phyloP scores from a whole-genome alignment of 2,113 vertebrate species.

The Porphyrio hochstetteri region DNA sequence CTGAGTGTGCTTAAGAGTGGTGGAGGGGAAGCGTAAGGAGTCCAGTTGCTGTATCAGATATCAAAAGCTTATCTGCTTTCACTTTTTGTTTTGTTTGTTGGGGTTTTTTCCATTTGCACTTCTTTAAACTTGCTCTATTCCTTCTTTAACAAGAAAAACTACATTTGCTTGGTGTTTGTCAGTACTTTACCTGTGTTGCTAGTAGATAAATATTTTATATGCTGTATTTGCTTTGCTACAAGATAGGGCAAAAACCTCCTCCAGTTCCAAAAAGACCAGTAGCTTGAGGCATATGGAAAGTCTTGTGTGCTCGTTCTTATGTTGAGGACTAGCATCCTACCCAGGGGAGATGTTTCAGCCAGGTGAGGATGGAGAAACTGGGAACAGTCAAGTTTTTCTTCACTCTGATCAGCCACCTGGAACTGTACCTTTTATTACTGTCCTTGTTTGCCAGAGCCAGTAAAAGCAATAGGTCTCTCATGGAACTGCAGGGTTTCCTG shows the following conservation, averaged over 20 bases:
- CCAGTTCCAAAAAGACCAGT: background rate
- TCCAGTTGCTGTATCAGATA: fast-evolving
- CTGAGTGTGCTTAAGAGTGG: background rate
- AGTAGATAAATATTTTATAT: background rate
- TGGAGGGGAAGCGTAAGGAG: background rate
- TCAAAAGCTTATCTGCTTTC: background rate
- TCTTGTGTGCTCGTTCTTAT: background rate
- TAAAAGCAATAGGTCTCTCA: background rate
- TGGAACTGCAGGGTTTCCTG: background rate
- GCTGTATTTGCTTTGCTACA: background rate
- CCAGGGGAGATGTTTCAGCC: background rate
- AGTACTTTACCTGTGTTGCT: background rate
- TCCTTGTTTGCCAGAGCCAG: background rate
- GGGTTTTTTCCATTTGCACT: background rate
- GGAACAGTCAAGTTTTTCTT: background rate
- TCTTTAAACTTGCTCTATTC: background rate
- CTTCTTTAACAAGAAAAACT: background rate
- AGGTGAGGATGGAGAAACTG: background rate
- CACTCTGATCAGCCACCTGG: background rate
- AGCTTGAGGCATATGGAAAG: background rate
- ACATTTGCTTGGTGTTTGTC: background rate
- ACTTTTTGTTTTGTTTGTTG: background rate
- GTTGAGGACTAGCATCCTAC: background rate
- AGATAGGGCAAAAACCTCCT: background rate
- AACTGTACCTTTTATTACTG: background rate